Percentiles rank a stretch among this genome's conserved stretches.
phyloP scores from a whole-genome alignment of 2,113 vertebrate species.

The Clarias macrocephalus region DNA sequence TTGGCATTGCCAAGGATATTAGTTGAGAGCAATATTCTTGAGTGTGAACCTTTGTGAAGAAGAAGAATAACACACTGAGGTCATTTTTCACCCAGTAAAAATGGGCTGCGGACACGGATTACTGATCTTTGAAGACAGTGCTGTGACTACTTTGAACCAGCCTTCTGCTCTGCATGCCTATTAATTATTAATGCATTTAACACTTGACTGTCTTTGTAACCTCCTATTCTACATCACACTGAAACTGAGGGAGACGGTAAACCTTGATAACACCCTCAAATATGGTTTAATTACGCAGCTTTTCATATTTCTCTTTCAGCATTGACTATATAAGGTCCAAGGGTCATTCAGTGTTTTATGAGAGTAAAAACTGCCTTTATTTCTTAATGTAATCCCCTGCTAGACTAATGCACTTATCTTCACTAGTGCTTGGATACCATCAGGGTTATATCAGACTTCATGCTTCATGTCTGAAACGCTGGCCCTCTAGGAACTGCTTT shows the following conservation, averaged over 20 bases:
- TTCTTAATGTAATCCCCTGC: too few species aligned
- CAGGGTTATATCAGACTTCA: too few species aligned
- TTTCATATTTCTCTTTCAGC: neutral
- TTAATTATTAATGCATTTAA: conserved; percentile 14
- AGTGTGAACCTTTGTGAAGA: neutral
- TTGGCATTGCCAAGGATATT: neutral
- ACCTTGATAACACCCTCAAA: neutral
- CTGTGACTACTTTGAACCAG: neutral
- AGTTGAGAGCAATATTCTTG: neutral
- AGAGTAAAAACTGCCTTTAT: too few species aligned
- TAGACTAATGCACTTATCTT: too few species aligned
- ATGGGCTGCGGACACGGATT: neutral
- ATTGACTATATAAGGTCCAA: neutral
- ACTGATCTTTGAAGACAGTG: neutral
- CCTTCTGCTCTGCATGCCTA: neutral
- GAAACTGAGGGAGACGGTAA: neutral
- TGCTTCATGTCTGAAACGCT: too few species aligned
- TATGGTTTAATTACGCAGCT: neutral
- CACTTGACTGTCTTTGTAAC: conserved; percentile 3
- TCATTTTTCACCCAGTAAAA: neutral
- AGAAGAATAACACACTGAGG: neutral
- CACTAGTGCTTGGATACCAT: too few species aligned
- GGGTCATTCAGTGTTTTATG: too few species aligned
- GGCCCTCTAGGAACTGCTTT: too few species aligned
- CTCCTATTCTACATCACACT: neutral